Conservation (phyloP, 2,113 vertebrate genomes). For the Brevimyrus niger region DNA sequence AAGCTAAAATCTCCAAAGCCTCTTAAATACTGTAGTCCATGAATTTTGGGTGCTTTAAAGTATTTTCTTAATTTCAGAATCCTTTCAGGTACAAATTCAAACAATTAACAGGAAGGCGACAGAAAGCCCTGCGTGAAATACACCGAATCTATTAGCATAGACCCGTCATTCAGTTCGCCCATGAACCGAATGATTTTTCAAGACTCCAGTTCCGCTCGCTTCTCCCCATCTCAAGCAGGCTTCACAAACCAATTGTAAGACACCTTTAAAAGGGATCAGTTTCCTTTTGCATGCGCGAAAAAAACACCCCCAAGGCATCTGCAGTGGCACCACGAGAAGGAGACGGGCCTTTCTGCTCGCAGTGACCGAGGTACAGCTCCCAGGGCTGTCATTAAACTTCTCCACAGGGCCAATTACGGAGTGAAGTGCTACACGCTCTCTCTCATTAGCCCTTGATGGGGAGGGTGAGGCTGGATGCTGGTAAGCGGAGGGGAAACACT, state of each 20-base stretch:
- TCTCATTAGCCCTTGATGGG: constrained; percentile 9
- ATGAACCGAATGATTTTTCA: constrained; percentile 75
- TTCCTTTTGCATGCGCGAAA: neutral
- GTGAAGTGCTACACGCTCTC: neutral
- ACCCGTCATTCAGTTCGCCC: constrained; percentile 75
- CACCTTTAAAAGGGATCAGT: neutral
- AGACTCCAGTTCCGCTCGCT: constrained; percentile 11
- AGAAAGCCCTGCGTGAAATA: constrained; percentile 32
- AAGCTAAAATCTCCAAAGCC: neutral
- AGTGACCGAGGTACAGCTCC: neutral
- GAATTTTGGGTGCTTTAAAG: neutral
- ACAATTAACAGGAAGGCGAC: neutral
- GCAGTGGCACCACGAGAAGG: neutral
- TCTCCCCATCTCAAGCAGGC: constrained; percentile 8
- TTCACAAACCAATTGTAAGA: constrained; percentile 16
- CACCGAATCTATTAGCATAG: constrained; percentile 71
- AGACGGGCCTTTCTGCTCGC: neutral
- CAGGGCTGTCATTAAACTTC: constrained; percentile 8
- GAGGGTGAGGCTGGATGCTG: constrained; percentile 4
- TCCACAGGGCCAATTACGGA: constrained; percentile 15
- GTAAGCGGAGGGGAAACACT: neutral
- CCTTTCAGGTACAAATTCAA: neutral
- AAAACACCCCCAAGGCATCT: neutral
- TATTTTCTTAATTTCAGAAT: neutral
- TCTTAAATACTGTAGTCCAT: neutral